Conservation (phyloP, 2,113 vertebrate species). For the Sceloporus undulatus region DNA sequence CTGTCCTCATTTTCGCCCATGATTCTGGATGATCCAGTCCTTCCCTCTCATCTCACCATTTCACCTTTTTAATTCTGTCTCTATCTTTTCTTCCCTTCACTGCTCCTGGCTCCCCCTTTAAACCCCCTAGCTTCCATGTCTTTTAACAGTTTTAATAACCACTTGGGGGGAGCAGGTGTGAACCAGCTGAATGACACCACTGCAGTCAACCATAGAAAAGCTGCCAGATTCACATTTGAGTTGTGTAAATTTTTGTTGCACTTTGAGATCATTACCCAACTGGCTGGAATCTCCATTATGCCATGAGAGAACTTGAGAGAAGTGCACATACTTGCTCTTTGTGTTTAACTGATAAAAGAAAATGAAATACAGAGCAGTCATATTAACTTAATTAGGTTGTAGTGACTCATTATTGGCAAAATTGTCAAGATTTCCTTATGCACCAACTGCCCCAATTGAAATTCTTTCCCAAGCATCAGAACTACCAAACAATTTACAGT, state of each 20-base stretch:
- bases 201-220: background rate
- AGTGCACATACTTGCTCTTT: background rate
- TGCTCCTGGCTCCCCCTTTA: too few relatives aligned
- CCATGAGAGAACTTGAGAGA: background rate
- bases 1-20: too few relatives aligned
- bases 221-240: background rate
- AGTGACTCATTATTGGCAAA: slow-evolving; percentile 35
- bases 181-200: too few relatives aligned
- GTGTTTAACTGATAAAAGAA: slow-evolving; percentile 16
- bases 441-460: slow-evolving; percentile 49
- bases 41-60: too few relatives aligned
- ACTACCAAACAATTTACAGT: slow-evolving; percentile 67
- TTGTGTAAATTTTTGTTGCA: background rate
- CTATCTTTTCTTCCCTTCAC: too few relatives aligned
- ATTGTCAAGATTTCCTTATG: slow-evolving; percentile 38
- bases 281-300: background rate
- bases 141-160: too few relatives aligned
- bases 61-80: too few relatives aligned
- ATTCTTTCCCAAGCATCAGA: slow-evolving; percentile 66
- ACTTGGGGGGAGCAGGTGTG: too few relatives aligned
- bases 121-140: too few relatives aligned
- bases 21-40: too few relatives aligned
- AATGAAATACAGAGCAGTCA: slow-evolving; percentile 23
- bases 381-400: background rate
- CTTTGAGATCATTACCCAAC: background rate